Evolutionary conservation across 2,113 vertebrate genomes (phyloP).

Genomic region (Sinocyclocheilus anophthalmus): DNA sequence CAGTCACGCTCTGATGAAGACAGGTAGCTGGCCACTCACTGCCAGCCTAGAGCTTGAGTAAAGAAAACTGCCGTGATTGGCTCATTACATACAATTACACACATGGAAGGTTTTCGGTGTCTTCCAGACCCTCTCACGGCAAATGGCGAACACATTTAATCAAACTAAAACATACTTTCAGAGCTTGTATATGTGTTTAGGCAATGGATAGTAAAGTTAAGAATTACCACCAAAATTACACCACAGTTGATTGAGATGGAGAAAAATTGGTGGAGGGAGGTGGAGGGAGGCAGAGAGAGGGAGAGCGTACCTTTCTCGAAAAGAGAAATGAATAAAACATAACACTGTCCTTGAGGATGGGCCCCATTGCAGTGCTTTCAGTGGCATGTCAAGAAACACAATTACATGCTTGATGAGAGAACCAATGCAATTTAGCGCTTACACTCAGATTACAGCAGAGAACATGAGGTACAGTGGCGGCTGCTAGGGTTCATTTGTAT

Average conservation of each 20-base stretch:
- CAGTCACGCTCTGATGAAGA: conserved; percentile 34
- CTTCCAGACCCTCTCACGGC: conserved; percentile 30
- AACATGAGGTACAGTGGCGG: conserved; percentile 20
- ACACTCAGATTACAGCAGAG: conserved; percentile 54
- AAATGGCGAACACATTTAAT: conserved; percentile 14
- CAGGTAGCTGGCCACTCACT: conserved; percentile 14
- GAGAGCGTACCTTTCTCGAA: neutral
- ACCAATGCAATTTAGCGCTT: conserved; percentile 51
- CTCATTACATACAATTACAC: conserved; percentile 54
- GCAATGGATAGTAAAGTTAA: conserved; percentile 26
- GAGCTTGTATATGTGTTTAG: conserved; percentile 29
- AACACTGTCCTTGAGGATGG: conserved; percentile 47
- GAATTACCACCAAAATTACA: conserved; percentile 38
- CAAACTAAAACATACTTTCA: conserved; percentile 32
- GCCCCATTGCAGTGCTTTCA: conserved; percentile 42
- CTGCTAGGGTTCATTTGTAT: conserved; percentile 47
- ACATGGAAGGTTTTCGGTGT: conserved; percentile 40
- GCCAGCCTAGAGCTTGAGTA: neutral
- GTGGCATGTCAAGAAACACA: conserved; percentile 56
- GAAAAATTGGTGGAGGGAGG: neutral
- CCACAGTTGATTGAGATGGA: conserved; percentile 33
- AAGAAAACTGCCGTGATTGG: neutral
- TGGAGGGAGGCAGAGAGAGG: neutral
- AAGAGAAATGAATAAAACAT: conserved; percentile 55
- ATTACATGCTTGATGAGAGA: conserved; percentile 55